Base-by-base conservation (phyloP, 2,888 invertebrate genomes). In the Lithosia quadra region DNA sequence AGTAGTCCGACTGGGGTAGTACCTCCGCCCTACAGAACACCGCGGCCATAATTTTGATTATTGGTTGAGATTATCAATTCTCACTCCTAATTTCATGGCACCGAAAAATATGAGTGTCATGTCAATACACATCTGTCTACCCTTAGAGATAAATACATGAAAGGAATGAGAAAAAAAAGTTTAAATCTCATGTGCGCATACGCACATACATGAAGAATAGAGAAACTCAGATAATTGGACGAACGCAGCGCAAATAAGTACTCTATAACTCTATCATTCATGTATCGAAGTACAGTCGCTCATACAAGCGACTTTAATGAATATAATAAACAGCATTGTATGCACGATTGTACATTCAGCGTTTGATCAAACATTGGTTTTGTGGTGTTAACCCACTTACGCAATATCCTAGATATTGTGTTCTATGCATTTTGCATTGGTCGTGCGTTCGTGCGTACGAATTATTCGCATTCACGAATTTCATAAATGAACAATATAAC, bases 301-400 rank as follows among this genome's bases (percentile, higher is more conserved):
- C 49, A 64, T 39, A 70, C 72, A 56, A 58, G 59, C 49, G 13
- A 63, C 36, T 39, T 34, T 49, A 61, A 61, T 68, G 68, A 72
- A 69, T 68, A 76, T 60, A 70, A 76, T 43, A 71, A 63, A 55
- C 34, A 56, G 22, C 39, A 60, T 64, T 73, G 67, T 67, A 62
- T 53, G 63, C 59, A 49, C 58, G 75, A 66, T 76, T 69, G 72
- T 78, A 71, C 70, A 72, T 65, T 63, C 58, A 69, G 67, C 61
- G n/a, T 71, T 75, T 80, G 79, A 76, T 78, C 71, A 67, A 76
- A 33, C 62, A 68, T 71, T 72, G 64, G 63, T 63, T 69, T 77
- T 75, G 75, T 59, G 49, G 68, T 68, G 63, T 65, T 71, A 79
- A 62, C 79, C 79, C 60, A 80, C 63, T 80, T 80, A 74, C 72